Evolutionary conservation across 2,113 vertebrate genomes (phyloP), one percentile per base, ranked within the genome.

Genomic region (Zosterops lateralis): DNA sequence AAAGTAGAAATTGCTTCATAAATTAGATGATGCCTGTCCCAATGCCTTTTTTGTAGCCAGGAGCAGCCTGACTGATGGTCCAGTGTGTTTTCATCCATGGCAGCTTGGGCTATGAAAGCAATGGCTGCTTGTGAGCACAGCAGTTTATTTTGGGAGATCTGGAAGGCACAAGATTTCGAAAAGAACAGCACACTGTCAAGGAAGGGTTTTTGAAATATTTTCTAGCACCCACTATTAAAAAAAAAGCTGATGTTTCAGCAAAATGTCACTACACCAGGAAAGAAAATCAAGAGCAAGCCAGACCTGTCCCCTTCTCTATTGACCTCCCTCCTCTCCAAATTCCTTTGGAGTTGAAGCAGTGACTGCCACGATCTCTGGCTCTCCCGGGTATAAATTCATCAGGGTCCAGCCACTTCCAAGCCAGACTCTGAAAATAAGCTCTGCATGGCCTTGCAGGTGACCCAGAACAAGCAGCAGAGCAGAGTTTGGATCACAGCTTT

Each of bases 41-140:
- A 48, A 64, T 12, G 34, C 8, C 4, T 54, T 42, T 77, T 56
- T 60, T 28, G 62, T 34, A 70, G 47, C 50, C 31, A 29, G 36
- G 50, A 68, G 47, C 19, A 71, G 75, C 36, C 80, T 38, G 12
- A 24, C 16, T 61, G 64, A 47, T 3, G 25, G 38, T 18, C 51
- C 50, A 48, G 32, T 0, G 0, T 10, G 48, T 57, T 86, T 58
- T 32, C 77, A 50, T 42, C 24, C 4, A 3, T 0, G 0, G 19
- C 42, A 72, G n/a, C n/a, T 26, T 50, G 31, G 22, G 36, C 34
- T 45, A 44, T 42, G 24, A 48, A 66, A 67, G 14, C 31, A 34
- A 18, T 16, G 60, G 44, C 36, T 70, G 44, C 19, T 17, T 57
- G 38, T 47, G n/a, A 71, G 24, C 45, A 22, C 3, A 4, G 8